Percentiles rank a stretch among this genome's conserved stretches.
phyloP scores from a whole-genome alignment of 2,797 vertebrate genomes.

The Sus cebifrons region DNA sequence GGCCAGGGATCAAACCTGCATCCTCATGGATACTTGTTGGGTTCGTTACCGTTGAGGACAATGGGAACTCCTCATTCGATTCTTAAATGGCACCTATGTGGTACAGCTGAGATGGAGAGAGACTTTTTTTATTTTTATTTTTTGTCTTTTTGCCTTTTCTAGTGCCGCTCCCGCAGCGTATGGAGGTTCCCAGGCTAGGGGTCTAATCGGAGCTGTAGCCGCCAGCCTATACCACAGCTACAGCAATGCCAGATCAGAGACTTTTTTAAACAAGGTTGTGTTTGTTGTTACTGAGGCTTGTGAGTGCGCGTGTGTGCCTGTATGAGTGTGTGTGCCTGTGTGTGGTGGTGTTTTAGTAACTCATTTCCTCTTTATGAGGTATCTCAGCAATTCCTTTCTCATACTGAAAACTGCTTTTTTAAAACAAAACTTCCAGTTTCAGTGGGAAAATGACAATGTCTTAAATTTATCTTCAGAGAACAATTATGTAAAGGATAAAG shows the following conservation, averaged over 20 bases:
- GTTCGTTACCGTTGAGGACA: no score
- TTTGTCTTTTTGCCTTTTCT: no score
- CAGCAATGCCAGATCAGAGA: neutral
- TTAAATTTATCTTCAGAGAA: slow-evolving; percentile 34
- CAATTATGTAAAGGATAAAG: neutral
- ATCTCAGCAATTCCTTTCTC: neutral
- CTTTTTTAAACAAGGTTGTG: neutral
- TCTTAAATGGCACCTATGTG: neutral
- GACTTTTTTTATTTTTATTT: neutral
- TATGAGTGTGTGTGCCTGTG: neutral
- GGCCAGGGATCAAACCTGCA: no score
- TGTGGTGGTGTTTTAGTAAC: neutral
- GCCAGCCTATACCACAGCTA: no score
- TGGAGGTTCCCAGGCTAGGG: no score
- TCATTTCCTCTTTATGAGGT: neutral
- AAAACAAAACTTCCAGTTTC: slow-evolving; percentile 21
- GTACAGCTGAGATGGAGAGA: neutral
- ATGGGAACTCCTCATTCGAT: neutral
- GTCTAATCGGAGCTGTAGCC: no score
- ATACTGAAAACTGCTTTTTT: neutral
- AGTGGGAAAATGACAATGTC: neutral
- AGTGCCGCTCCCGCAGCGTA: no score
- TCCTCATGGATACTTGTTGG: no score
- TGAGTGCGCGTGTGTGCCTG: neutral
- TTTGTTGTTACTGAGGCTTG: neutral